Conservation (phyloP, 2,113 vertebrate genomes). For the Rhodinocichla rosea region DNA sequence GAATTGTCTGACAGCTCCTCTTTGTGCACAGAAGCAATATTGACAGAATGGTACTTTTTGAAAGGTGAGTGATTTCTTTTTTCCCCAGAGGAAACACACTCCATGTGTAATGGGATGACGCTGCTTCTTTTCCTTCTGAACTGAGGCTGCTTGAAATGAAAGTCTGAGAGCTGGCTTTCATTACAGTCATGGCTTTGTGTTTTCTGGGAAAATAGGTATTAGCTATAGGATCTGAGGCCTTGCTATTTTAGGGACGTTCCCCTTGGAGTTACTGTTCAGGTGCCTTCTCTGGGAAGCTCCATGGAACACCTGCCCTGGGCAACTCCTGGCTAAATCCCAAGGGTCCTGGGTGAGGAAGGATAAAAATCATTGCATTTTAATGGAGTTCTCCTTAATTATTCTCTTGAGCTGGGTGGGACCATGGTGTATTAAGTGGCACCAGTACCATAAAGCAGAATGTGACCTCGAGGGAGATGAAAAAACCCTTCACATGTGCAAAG, state of each 20-base stretch:
- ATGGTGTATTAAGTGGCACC: neutral
- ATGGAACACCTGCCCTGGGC: neutral
- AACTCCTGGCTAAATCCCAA: neutral
- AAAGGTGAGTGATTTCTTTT: neutral
- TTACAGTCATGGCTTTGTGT: neutral
- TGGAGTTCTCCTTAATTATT: neutral
- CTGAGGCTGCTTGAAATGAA: neutral
- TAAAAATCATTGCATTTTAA: neutral
- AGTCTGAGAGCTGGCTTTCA: neutral
- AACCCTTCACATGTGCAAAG: neutral
- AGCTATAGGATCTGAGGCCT: neutral
- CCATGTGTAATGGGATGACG: neutral
- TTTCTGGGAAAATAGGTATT: neutral
- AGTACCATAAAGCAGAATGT: neutral
- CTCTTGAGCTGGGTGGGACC: neutral
- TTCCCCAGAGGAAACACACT: neutral
- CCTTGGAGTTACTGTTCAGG: neutral
- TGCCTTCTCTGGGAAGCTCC: neutral
- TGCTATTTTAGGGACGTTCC: neutral
- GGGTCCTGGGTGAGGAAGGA: neutral
- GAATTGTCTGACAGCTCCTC: slow-evolving; percentile 27
- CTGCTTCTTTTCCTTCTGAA: slow-evolving; percentile 3
- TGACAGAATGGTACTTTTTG: slow-evolving; percentile 6
- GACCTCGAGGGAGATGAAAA: neutral
- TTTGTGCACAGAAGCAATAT: slow-evolving; percentile 45